Evolutionary conservation across 2,888 invertebrate species (phyloP).

Genomic region (Zygothrica quintamaculata): DNA sequence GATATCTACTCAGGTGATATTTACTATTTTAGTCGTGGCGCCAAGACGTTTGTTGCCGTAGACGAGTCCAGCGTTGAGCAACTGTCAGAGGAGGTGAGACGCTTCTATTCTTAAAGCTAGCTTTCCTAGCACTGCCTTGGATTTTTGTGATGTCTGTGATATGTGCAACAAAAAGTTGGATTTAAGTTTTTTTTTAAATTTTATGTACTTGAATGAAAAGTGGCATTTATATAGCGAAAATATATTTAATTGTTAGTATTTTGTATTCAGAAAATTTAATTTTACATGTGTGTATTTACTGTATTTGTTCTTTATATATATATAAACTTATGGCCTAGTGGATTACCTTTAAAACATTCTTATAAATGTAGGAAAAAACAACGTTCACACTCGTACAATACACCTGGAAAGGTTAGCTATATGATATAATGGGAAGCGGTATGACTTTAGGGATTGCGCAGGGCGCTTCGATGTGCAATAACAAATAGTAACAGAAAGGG

Average conservation of each 20-base stretch:
- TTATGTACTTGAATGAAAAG: constrained; percentile 35
- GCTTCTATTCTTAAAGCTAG: constrained; percentile 89
- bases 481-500: constrained; percentile 47
- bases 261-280: constrained; percentile 62
- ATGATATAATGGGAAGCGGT: constrained; percentile 62
- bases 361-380: constrained; percentile 74
- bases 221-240: constrained; percentile 56
- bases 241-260: constrained; percentile 46
- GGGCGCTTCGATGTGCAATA: constrained; percentile 67
- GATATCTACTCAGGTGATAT: constrained; percentile 98
- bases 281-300: constrained; percentile 44
- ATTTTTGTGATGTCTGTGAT: constrained; percentile 75
- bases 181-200: constrained; percentile 38
- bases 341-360: constrained; percentile 52
- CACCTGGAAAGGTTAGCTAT: constrained; percentile 35
- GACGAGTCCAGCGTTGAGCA: constrained; percentile 92
- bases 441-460: constrained; percentile 40
- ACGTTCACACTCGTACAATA: constrained; percentile 43
- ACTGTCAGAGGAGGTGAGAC: constrained; percentile 90
- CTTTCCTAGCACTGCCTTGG: constrained; percentile 51
- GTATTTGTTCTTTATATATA: constrained; percentile 55
- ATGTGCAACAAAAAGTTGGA: constrained; percentile 50
- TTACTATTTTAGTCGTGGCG: constrained; percentile 95
- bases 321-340: constrained; percentile 64
- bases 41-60: constrained; percentile 93